These are phyloP conservation scores for Aspidapion aeneum DNA, from an alignment of 2,888 invertebrate genomes.

Conservation along the genomic window DNA sequence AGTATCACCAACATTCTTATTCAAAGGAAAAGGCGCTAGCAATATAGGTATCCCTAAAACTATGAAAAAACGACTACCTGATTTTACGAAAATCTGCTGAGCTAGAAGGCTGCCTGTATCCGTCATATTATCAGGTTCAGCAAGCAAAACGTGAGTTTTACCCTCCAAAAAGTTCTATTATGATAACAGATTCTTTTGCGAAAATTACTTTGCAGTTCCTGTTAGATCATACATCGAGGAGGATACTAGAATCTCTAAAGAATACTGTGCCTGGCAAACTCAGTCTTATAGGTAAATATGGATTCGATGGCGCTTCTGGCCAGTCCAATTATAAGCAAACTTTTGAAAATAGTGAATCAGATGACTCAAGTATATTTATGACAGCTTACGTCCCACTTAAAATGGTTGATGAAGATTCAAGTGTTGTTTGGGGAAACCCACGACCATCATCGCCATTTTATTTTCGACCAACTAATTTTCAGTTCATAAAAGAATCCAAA, in stretches of 20 bases:
- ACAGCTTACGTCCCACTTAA: too few relatives aligned
- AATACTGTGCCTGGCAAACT: conserved; percentile 7
- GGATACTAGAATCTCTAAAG: conserved; percentile 7
- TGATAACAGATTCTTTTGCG: conserved; percentile 7
- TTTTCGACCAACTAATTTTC: too few relatives aligned
- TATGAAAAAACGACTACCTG: conserved; percentile 7
- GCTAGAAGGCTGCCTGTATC: conserved; percentile 7
- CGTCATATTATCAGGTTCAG: conserved; percentile 9
- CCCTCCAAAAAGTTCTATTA: conserved; percentile 7
- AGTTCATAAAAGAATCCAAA: too few relatives aligned
- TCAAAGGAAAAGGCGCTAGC: conserved; percentile 9
- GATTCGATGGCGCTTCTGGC: too few relatives aligned
- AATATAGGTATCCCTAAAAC: conserved; percentile 8
- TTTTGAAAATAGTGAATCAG: too few relatives aligned
- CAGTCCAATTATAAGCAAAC: too few relatives aligned
- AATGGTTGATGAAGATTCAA: too few relatives aligned
- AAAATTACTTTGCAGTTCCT: conserved; percentile 8
- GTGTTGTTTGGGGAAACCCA: too few relatives aligned
- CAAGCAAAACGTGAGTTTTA: conserved; percentile 7
- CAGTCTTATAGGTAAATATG: conserved; percentile 6
- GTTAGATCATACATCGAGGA: conserved; percentile 6
- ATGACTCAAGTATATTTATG: too few relatives aligned
- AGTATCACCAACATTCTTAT: conserved; percentile 9
- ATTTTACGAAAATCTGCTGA: conserved; percentile 10
- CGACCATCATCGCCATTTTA: too few relatives aligned